Evolutionary conservation across 2,888 invertebrate genomes (phyloP).

Genomic region (Mimas tiliae): DNA sequence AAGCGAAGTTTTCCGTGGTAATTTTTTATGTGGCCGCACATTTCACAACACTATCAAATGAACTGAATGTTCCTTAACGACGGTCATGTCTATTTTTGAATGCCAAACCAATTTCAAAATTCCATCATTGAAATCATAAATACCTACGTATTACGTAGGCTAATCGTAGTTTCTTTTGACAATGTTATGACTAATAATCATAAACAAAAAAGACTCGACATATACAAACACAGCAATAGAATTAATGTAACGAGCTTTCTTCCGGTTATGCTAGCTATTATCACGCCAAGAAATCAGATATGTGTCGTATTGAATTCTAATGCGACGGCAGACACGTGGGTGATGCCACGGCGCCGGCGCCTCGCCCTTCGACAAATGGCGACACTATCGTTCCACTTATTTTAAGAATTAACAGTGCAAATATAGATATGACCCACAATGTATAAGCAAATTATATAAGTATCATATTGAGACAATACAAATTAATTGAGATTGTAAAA

Average conservation of each 20-base stretch:
- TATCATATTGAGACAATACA: too few relatives aligned
- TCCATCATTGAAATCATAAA: background rate
- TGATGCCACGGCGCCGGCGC: constrained; percentile 66
- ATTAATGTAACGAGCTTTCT: constrained; percentile 42
- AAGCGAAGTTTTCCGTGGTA: too few relatives aligned
- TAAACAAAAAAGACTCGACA: constrained; percentile 37
- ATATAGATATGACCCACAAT: background rate
- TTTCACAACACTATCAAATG: background rate
- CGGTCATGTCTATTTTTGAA: background rate
- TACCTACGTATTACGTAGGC: background rate
- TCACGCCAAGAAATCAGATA: constrained; percentile 54
- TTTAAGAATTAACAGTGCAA: background rate
- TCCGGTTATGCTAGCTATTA: constrained; percentile 55
- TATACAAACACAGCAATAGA: constrained; percentile 13
- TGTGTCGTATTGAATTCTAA: constrained; percentile 72
- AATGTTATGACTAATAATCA: constrained; percentile 27
- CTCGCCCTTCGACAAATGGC: constrained; percentile 38
- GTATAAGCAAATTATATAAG: too few relatives aligned
- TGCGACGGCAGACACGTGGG: constrained; percentile 61
- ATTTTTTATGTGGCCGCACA: background rate
- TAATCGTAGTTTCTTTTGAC: constrained; percentile 4
- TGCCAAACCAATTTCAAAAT: background rate
- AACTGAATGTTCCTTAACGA: background rate
- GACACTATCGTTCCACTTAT: background rate
- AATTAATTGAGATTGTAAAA: too few relatives aligned